phyloP scores from a whole-genome alignment of 2,888 invertebrate species.

The Zygogramma bicolorata region DNA sequence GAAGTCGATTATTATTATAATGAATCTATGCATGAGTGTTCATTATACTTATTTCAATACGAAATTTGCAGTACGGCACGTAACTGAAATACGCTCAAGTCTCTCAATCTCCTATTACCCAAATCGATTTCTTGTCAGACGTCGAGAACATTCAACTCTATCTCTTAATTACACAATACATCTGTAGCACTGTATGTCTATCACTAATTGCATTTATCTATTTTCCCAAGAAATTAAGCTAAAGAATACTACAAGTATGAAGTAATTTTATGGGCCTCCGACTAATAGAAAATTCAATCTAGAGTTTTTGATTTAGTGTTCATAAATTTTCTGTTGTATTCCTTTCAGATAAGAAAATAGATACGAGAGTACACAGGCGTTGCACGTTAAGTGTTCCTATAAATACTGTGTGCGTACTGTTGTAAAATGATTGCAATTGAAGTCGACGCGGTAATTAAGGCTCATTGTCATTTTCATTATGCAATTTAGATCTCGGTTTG shows the following conservation, averaged over 20 bases:
- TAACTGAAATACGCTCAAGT: too few relatives aligned
- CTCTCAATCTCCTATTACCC: too few relatives aligned
- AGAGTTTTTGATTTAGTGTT: neutral
- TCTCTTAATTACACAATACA: too few relatives aligned
- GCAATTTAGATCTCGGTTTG: conserved; percentile 45
- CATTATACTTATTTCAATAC: too few relatives aligned
- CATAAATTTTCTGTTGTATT: neutral
- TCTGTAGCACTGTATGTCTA: too few relatives aligned
- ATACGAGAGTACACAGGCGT: neutral
- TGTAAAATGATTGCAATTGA: conserved; percentile 25
- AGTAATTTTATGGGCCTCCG: neutral
- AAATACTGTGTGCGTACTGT: conserved; percentile 7
- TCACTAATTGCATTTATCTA: too few relatives aligned
- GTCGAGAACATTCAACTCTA: too few relatives aligned
- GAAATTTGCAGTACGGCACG: too few relatives aligned
- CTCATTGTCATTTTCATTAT: conserved; percentile 51
- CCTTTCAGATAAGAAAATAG: neutral
- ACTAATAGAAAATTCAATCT: conserved; percentile 3
- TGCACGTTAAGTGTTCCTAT: neutral
- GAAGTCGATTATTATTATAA: too few relatives aligned
- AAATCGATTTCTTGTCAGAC: too few relatives aligned
- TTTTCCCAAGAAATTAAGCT: neutral
- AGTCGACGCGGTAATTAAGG: conserved; percentile 41
- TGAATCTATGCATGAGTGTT: too few relatives aligned
- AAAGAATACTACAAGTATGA: neutral